phyloP scores from a whole-genome alignment of 35 echinoderm and acorn worm species.

The Heliocidaris erythrogramma region DNA sequence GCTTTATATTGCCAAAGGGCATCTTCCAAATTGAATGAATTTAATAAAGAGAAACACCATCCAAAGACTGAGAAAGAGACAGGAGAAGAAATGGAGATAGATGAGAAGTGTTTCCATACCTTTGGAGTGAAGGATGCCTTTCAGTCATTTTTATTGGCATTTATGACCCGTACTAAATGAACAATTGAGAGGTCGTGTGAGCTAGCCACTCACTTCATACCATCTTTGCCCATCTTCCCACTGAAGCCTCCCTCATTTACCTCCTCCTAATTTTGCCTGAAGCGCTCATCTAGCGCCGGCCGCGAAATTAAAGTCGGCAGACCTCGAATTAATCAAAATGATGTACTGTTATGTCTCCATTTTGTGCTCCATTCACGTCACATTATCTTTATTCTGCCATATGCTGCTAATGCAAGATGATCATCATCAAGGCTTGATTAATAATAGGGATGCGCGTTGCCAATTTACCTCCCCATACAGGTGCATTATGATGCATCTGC shows the following conservation, averaged over 20 bases:
- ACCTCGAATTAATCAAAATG: conserved; percentile 25
- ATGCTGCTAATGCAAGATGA: not conserved
- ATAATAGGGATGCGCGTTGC: not conserved
- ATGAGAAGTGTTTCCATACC: not conserved
- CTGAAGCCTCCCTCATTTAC: not conserved
- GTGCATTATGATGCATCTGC: not conserved
- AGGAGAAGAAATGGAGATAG: not conserved
- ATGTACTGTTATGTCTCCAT: not conserved
- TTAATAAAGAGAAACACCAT: not conserved
- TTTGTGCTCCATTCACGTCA: not conserved
- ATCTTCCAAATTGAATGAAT: not conserved
- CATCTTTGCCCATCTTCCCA: not conserved
- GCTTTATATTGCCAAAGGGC: not conserved
- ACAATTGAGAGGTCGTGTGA: not conserved
- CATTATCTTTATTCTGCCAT: not conserved
- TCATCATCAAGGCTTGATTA: not conserved
- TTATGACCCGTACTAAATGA: not conserved
- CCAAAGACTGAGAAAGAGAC: not conserved
- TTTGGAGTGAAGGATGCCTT: not conserved
- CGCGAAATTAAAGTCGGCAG: conserved; percentile 30
- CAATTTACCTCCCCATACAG: not conserved
- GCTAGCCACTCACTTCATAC: not conserved
- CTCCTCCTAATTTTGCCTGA: not conserved
- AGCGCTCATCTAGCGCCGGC: not conserved
- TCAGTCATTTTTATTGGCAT: not conserved